Conservation (phyloP, 2,113 vertebrate genomes). For the Paramormyrops kingsleyae region DNA sequence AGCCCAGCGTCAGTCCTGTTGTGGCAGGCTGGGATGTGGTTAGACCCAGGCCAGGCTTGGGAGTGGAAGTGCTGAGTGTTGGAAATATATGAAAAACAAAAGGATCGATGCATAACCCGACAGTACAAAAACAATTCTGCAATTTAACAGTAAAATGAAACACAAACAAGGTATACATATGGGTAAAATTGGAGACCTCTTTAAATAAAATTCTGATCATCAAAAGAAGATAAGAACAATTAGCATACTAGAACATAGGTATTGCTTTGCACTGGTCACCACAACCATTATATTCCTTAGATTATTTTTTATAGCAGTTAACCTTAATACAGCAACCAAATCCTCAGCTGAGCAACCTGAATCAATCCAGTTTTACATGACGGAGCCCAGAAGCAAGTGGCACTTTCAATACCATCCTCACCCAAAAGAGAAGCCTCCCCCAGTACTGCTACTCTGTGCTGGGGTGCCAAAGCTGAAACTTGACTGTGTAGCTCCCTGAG, state of each 20-base stretch:
- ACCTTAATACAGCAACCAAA: background rate
- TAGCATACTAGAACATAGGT: background rate
- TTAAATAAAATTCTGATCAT: background rate
- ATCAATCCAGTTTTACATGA: background rate
- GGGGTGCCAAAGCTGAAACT: conserved; percentile 70
- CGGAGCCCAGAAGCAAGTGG: background rate
- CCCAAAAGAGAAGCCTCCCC: conserved; percentile 66
- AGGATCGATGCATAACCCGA: background rate
- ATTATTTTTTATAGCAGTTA: background rate
- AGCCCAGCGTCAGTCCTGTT: conserved; percentile 60
- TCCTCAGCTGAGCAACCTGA: background rate
- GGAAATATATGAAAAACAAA: background rate
- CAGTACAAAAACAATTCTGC: background rate
- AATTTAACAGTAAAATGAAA: background rate
- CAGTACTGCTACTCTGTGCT: conserved; percentile 43
- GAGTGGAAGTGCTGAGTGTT: conserved; percentile 38
- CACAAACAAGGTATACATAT: background rate
- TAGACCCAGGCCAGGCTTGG: conserved; percentile 56
- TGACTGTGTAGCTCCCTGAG: conserved; percentile 42
- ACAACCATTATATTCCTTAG: background rate
- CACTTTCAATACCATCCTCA: conserved; percentile 27
- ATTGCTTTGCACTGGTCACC: background rate
- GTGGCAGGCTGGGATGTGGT: conserved; percentile 52
- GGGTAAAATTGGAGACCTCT: background rate
- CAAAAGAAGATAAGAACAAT: background rate